Evolutionary conservation across 2,113 vertebrate genomes (phyloP).

Genomic region (Xenopus borealis): DNA sequence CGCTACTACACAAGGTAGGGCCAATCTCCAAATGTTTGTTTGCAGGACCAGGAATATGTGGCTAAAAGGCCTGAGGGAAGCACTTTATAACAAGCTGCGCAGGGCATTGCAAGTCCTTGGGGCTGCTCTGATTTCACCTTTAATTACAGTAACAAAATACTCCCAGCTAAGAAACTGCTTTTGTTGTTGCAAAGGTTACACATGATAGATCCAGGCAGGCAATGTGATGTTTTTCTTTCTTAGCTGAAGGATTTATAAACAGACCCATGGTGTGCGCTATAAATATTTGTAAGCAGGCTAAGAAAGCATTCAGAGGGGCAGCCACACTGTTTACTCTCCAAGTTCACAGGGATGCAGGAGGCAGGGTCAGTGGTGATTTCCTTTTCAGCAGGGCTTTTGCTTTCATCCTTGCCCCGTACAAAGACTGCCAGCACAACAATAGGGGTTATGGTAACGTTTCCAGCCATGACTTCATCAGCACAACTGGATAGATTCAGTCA

Average conservation of each 20-base stretch:
- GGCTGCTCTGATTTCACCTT: slow-evolving; percentile 1
- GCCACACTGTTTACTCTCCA: neutral
- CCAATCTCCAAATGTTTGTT: too few species aligned
- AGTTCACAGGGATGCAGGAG: neutral
- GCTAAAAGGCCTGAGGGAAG: neutral
- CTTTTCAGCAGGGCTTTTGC: slow-evolving; percentile 6
- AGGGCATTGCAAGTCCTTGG: neutral
- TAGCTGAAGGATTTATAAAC: slow-evolving; percentile 12
- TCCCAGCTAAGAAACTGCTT: neutral
- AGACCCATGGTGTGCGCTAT: neutral
- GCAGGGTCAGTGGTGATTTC: slow-evolving; percentile 9
- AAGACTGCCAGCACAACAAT: neutral
- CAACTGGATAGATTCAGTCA: neutral
- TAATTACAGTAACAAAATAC: slow-evolving; percentile 6
- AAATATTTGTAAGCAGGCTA: slow-evolving; percentile 29
- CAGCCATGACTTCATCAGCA: neutral
- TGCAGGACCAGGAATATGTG: too few species aligned
- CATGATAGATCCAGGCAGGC: neutral
- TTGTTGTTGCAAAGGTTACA: neutral
- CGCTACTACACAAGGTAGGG: too few species aligned
- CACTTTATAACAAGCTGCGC: neutral
- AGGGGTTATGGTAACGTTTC: neutral
- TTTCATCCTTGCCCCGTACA: slow-evolving; percentile 4
- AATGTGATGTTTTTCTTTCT: slow-evolving; percentile 15
- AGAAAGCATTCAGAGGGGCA: slow-evolving; percentile 1